Base-by-base conservation (phyloP, 53 echinoderm and acorn worm genomes). In the Temnopleurus reevesii region DNA sequence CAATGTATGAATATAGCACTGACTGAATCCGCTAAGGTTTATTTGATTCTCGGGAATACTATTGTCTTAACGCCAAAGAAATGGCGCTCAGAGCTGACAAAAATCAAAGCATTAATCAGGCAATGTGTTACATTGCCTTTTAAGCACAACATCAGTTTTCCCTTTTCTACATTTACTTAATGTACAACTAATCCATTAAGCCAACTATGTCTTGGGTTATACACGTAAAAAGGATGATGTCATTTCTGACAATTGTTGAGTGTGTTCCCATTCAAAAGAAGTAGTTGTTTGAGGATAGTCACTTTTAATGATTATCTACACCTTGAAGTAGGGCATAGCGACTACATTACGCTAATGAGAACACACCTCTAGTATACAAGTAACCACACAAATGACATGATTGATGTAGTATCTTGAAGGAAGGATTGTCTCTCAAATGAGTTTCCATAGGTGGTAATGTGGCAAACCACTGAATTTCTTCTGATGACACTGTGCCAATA, bases 371-470 rank as follows among this genome's bases (percentile, higher is more conserved):
- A n/a, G 56, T n/a, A 56, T n/a, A 24, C 7, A 71, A 2, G 17
- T 38, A 41, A 71, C 71, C 38, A 71, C 41, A 41, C 8, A 8
- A 23, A 6, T 36, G 38, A 71, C 71, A 71, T 71, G 71, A 71
- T 71, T 71, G 71, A 71, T 71, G n/a, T 71, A 71, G 71, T 71
- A 71, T 71, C 71, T 71, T 71, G 41, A 38, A 71, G 71, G 71
- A 71, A 71, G 41, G 71, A 71, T 71, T 71, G 71, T 71, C 71
- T 71, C 71, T 71, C 38, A 71, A 71, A 71, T 41, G 71, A 71
- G 71, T 41, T 41, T 71, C 71, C 15, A 41, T 19, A 36, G 36
- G 36, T 4, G 71, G n/a, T 41, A 43, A 71, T 71, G 71, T 38
- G 71, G 71, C 71, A 19, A 71, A 71, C 71, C 71, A 41, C 71